Evolutionary conservation across 2,113 vertebrate species (phyloP).

Genomic region (Zosterops pallidus): DNA sequence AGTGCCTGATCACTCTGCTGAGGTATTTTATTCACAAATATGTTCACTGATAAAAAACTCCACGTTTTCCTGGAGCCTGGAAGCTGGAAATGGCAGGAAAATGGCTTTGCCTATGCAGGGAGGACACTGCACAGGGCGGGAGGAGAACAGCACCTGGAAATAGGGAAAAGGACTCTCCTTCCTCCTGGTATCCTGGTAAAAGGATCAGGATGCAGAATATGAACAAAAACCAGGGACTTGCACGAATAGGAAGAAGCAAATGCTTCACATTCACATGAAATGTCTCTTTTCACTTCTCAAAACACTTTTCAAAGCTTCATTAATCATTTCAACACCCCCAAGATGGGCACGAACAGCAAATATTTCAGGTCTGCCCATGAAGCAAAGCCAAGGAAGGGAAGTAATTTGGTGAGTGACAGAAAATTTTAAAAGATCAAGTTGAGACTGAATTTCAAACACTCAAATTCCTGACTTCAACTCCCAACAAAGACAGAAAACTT

Average conservation of each 20-base stretch:
- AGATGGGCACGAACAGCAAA: background rate
- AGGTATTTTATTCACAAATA: background rate
- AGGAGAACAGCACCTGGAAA: background rate
- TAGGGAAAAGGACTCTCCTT: background rate
- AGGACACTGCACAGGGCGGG: background rate
- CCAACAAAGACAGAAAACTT: background rate
- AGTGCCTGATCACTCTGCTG: background rate
- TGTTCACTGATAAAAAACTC: background rate
- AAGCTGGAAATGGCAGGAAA: background rate
- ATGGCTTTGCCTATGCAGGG: background rate
- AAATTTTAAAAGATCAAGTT: background rate
- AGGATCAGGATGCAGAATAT: background rate
- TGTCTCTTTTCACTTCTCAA: background rate
- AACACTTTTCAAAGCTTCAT: background rate
- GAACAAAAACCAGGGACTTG: accelerated
- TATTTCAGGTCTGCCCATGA: background rate
- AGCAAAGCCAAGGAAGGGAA: background rate
- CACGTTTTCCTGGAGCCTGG: background rate
- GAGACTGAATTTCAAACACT: background rate
- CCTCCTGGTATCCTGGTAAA: accelerated
- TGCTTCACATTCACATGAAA: background rate
- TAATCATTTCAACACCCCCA: background rate
- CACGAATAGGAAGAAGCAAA: background rate
- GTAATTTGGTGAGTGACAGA: background rate
- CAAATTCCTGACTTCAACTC: background rate